phyloP scores from a whole-genome alignment of 2,113 vertebrate species.

The Callaeas wilsoni region DNA sequence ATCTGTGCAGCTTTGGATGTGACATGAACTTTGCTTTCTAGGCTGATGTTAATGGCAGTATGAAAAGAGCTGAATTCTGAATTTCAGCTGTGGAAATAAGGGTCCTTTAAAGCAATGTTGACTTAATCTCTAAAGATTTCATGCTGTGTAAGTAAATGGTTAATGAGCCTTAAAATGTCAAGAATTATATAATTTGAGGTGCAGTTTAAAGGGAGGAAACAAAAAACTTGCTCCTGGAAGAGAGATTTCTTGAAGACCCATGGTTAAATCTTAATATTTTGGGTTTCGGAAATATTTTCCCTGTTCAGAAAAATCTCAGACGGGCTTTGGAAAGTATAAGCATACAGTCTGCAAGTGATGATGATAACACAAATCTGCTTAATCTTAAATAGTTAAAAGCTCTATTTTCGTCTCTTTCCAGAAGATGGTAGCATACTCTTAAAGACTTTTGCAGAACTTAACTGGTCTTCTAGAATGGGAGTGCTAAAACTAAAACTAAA shows the following conservation, averaged over 20 bases:
- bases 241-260: background rate
- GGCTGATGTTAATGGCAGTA: background rate
- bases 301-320: background rate
- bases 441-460: background rate
- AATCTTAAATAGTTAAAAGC: background rate
- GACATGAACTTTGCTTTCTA: constrained; percentile 31
- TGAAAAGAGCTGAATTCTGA: background rate
- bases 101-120: background rate
- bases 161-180: background rate
- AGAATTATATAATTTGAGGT: background rate
- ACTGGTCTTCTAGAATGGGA: background rate
- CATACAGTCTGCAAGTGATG: background rate
- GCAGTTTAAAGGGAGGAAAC: background rate
- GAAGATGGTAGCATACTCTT: constrained; percentile 64
- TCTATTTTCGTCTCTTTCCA: constrained; percentile 31
- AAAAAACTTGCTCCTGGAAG: background rate
- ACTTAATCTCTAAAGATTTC: background rate
- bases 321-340: background rate
- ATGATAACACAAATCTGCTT: background rate
- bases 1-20: background rate
- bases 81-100: background rate
- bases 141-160: background rate
- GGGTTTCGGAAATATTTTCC: background rate
- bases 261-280: background rate
- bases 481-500: background rate